phyloP scores from a whole-genome alignment of 2,888 invertebrate genomes.

The Cheilosia vernalis region DNA sequence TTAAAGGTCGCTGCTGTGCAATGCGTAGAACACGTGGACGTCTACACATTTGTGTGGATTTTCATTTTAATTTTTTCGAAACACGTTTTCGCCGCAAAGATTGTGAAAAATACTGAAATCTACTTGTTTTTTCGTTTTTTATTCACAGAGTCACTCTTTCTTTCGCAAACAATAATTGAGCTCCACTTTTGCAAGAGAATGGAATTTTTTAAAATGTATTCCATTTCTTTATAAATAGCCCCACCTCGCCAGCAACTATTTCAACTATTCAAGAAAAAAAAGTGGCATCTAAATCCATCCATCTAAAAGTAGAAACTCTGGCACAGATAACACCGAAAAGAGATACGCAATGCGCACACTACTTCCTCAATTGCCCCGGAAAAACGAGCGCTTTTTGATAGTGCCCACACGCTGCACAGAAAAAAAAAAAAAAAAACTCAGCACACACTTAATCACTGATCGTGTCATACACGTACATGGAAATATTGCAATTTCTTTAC shows the following conservation, averaged over 20 bases:
- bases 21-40: too few relatives aligned
- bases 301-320: constrained; percentile 15
- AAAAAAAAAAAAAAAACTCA: not conserved
- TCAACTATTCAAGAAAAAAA: constrained; percentile 34
- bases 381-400: not conserved
- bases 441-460: constrained; percentile 9
- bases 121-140: not conserved
- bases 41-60: too few relatives aligned
- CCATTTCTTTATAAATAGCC: constrained; percentile 51
- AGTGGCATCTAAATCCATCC: constrained; percentile 20
- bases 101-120: not conserved
- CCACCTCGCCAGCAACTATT: constrained; percentile 4
- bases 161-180: not conserved
- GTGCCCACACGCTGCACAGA: constrained; percentile 1
- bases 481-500: constrained; percentile 5
- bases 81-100: not conserved
- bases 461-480: not conserved
- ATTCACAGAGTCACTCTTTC: not conserved
- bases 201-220: constrained; percentile 43
- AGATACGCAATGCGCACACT: constrained; percentile 9
- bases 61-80: too few relatives aligned
- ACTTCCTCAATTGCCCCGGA: constrained; percentile 6
- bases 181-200: constrained; percentile 30
- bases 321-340: constrained; percentile 20
- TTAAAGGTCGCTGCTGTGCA: too few relatives aligned